A percentile compares a stretch with the other conserved stretches of the same genome.
These are phyloP conservation scores for Cyclina sinensis DNA, from an alignment of 1,140 invertebrate species.

Conservation along the genomic window DNA sequence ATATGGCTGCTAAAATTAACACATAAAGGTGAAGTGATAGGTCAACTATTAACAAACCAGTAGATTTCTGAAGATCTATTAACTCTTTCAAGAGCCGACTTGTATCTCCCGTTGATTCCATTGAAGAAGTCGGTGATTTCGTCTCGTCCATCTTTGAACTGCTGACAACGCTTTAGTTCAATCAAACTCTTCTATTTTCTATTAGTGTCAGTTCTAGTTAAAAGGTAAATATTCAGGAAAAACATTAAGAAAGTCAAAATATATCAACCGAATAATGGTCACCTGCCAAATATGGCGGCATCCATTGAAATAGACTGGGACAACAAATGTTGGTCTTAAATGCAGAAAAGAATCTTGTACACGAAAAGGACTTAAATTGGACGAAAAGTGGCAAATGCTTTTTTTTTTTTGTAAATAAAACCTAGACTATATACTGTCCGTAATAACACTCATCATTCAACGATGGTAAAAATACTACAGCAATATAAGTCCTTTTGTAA, in stretches of 20 bases:
- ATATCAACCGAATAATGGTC: not conserved
- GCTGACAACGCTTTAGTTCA: not conserved
- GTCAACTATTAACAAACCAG: too few relatives aligned
- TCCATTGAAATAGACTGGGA: conserved; percentile 55
- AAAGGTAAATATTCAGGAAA: not conserved
- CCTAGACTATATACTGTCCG: too few relatives aligned
- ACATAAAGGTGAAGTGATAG: too few relatives aligned
- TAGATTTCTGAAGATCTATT: conserved; percentile 71
- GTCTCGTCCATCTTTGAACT: conserved; percentile 55
- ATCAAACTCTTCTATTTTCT: not conserved
- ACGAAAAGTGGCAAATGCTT: too few relatives aligned
- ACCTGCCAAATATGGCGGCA: conserved; percentile 39
- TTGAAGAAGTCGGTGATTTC: conserved; percentile 64
- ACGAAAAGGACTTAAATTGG: too few relatives aligned
- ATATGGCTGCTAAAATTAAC: too few relatives aligned
- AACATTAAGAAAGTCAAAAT: not conserved
- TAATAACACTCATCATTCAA: too few relatives aligned
- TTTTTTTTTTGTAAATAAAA: too few relatives aligned
- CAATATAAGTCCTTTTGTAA: too few relatives aligned
- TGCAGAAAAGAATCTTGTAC: too few relatives aligned
- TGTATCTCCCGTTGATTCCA: conserved; percentile 73
- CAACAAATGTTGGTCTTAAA: too few relatives aligned
- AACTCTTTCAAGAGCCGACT: conserved; percentile 74
- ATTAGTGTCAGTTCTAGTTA: not conserved
- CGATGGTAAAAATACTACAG: too few relatives aligned